Evolutionary conservation across 2,113 vertebrate species (phyloP), one percentile per base, ranked within the genome.

Genomic region (Percina caprodes): DNA sequence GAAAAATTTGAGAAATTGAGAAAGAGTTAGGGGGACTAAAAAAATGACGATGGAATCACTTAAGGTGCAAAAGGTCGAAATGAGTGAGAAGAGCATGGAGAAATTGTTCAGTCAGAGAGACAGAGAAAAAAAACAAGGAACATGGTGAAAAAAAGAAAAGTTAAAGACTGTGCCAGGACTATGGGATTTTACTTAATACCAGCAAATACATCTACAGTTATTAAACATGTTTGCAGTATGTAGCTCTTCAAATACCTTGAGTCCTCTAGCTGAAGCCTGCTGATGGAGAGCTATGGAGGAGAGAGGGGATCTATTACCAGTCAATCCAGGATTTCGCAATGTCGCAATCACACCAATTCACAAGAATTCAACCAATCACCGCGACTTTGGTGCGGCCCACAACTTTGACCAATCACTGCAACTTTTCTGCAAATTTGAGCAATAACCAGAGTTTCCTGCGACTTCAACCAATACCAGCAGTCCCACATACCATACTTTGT

Each of bases 231-330:
- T 63, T 73, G 21, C 61, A 48, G 35, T 11, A 21, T 46, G 30
- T 39, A 23, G 21, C 14, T 48, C 30, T 51, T 26, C 18, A 62
- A 74, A 79, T 71, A 87, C 62, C 72, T 42, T 66, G 62, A 66
- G 52, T 69, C 46, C 66, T 73, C 39, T 69, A 23, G 56, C 63
- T 19, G n/a, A 60, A 67, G 75, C 66, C 65, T 79, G 70, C 39
- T 68, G 79, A 61, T 4, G 1, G 26, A 59, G 49, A 21, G 66
- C 56, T 35, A 26, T 14, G 39, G 30, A 70, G 59, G 48, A 77
- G 48, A 77, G 51, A 80, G 18, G 23, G 33, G 33, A 48, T 63
- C 19, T n/a, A 54, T 73, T 76, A 30, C 30, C 30, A 30, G 30
- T 30, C 30, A 3, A 3, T 30, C 30, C 30, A 30, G 30, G 30